Evolutionary conservation across 2,113 vertebrate genomes (phyloP).

Genomic region (Vireo altiloquus): DNA sequence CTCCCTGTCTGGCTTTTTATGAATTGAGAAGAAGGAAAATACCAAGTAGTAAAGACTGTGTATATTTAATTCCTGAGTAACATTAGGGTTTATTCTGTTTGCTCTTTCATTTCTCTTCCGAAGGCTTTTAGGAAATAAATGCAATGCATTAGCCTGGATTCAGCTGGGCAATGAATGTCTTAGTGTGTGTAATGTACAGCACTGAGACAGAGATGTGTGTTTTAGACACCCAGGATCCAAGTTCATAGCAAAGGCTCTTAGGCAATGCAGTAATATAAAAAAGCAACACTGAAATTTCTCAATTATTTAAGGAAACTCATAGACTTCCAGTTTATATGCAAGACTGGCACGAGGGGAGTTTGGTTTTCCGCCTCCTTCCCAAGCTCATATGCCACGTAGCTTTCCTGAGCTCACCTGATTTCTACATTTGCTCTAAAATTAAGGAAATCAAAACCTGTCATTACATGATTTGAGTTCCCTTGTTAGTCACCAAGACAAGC

Average conservation of each 20-base stretch:
- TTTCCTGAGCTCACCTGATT: not conserved
- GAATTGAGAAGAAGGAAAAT: not conserved
- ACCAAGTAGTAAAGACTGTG: not conserved
- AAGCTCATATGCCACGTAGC: rapidly evolving
- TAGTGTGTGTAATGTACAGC: not conserved
- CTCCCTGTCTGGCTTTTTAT: not conserved
- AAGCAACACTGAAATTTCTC: not conserved
- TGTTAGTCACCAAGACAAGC: not conserved
- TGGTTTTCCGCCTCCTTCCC: not conserved
- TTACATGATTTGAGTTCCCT: not conserved
- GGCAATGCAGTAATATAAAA: not conserved
- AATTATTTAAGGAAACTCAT: not conserved
- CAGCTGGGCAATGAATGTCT: not conserved
- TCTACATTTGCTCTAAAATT: not conserved
- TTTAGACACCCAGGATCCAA: not conserved
- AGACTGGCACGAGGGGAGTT: not conserved
- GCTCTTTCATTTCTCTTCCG: not conserved
- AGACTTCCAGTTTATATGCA: not conserved
- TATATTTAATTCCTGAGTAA: not conserved
- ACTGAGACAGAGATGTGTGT: not conserved
- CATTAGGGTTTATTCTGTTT: slow-evolving; percentile 22
- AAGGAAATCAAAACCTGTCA: not conserved
- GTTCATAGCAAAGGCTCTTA: not conserved
- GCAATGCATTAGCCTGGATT: not conserved
- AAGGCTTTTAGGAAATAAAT: slow-evolving; percentile 16